Percentiles rank a stretch among this genome's conserved stretches.
Evolutionary conservation across 1,140 invertebrate species (phyloP).

Genomic region (Argopecten irradians): DNA sequence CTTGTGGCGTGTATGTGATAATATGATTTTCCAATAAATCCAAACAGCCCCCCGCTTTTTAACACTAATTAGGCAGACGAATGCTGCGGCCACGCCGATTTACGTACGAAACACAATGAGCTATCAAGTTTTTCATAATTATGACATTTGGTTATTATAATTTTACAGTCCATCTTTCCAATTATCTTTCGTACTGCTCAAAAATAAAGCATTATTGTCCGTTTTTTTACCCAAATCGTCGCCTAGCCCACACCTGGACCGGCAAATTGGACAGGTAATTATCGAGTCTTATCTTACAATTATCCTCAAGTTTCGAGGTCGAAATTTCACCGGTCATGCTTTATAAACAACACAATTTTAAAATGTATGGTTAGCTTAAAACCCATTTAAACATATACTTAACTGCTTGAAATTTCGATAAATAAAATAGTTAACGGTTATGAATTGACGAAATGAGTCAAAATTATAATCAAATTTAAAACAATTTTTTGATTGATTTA

Average conservation of each 20-base stretch:
- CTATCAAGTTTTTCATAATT: not conserved
- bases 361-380: not conserved
- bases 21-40: not conserved
- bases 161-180: not conserved
- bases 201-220: conserved; percentile 4
- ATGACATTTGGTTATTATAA: conserved; percentile 18
- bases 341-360: not conserved
- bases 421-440: not conserved
- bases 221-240: conserved; percentile 5
- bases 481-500: too few species aligned
- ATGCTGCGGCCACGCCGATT: not conserved
- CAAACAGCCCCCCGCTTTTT: not conserved
- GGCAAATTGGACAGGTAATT: not conserved
- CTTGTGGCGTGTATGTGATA: not conserved
- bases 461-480: not conserved
- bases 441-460: not conserved
- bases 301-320: conserved; percentile 20
- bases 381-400: not conserved
- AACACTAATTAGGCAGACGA: not conserved
- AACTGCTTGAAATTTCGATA: not conserved
- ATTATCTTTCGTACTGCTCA: not conserved
- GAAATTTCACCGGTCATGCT: not conserved
- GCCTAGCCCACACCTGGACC: conserved; percentile 19
- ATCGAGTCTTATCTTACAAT: not conserved
- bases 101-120: not conserved